These are phyloP conservation scores for Lagria hirta DNA, from an alignment of 2,888 invertebrate species.

Conservation along the genomic window DNA sequence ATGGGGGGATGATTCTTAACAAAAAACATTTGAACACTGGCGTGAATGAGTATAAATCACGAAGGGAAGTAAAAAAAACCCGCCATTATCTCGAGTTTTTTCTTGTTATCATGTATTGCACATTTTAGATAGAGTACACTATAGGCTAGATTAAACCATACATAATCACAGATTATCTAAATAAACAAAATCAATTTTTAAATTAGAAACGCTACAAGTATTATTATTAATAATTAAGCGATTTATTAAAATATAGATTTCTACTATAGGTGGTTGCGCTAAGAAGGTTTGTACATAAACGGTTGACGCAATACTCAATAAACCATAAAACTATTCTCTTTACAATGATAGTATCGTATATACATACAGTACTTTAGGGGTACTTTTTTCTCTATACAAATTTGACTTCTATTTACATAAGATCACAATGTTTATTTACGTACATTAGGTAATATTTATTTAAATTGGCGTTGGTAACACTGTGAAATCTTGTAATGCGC, in stretches of 20 bases:
- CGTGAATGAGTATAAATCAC: constrained; percentile 26
- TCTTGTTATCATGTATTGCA: constrained; percentile 35
- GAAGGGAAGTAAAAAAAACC: constrained; percentile 16
- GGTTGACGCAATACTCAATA: constrained; percentile 16
- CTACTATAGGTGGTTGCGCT: constrained; percentile 18
- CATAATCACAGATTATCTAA: constrained; percentile 52
- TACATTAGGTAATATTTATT: constrained; percentile 47
- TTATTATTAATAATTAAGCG: no score
- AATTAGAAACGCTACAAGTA: constrained; percentile 32
- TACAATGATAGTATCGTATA: constrained; percentile 25
- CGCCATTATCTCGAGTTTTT: constrained; percentile 8
- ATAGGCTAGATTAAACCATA: constrained; percentile 45
- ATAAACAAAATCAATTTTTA: constrained; percentile 43
- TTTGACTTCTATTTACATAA: constrained; percentile 48
- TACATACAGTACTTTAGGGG: constrained; percentile 23
- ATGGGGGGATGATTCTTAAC: constrained; percentile 11
- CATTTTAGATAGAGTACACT: constrained; percentile 47
- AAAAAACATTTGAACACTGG: constrained; percentile 33
- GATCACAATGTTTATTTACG: constrained; percentile 55
- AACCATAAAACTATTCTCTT: constrained; percentile 14
- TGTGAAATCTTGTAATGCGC: constrained; percentile 88
- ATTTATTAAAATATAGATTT: constrained; percentile 43
- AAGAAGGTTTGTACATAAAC: constrained; percentile 32
- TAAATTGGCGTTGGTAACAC: constrained; percentile 88
- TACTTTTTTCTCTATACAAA: constrained; percentile 36